Evolutionary conservation across 2,113 vertebrate species (phyloP).

Genomic region (Saccopteryx bilineata): DNA sequence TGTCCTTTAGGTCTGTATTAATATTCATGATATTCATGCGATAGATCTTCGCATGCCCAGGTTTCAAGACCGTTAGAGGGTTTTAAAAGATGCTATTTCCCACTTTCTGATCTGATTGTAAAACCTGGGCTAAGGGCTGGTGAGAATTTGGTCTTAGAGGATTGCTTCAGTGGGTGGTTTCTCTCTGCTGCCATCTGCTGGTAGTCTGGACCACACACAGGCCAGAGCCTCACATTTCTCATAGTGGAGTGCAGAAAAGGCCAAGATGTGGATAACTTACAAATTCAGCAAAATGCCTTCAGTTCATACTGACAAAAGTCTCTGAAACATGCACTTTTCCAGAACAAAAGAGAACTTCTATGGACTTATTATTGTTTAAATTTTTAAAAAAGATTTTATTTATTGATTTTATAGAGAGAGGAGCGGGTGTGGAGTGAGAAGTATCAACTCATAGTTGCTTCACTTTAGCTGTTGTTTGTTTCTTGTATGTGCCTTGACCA

Average conservation of each 20-base stretch:
- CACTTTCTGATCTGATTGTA: background rate
- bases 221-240: background rate
- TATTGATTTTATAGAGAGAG: too few species aligned
- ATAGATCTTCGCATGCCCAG: background rate
- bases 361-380: background rate
- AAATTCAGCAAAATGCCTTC: background rate
- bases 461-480: too few species aligned
- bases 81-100: background rate
- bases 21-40: background rate
- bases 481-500: too few species aligned
- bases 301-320: background rate
- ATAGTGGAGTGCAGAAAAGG: background rate
- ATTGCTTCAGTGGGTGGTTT: constrained; percentile 42
- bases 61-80: background rate
- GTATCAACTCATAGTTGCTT: too few species aligned
- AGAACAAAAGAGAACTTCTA: background rate
- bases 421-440: too few species aligned
- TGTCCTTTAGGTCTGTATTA: background rate
- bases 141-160: background rate
- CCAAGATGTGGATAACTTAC: background rate
- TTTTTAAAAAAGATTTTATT: too few species aligned
- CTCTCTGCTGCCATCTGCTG: constrained; percentile 78
- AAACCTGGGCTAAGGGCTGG: background rate
- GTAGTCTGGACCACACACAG: background rate
- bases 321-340: background rate